Evolutionary conservation across 2,797 vertebrate species (phyloP).

Genomic region (Anomalospiza imberbis): DNA sequence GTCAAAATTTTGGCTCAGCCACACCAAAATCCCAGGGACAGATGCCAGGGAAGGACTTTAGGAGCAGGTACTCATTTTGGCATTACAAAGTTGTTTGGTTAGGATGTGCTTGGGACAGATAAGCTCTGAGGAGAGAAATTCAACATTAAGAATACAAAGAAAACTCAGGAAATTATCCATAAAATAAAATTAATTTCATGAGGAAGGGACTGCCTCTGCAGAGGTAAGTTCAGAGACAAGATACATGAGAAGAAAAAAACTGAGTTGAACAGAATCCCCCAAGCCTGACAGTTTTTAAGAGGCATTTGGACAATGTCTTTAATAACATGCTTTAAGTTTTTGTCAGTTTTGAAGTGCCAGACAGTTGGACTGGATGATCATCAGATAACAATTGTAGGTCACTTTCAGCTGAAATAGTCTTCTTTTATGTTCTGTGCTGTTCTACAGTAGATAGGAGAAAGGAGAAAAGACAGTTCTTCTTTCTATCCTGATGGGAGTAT

Average conservation of each 20-base stretch:
- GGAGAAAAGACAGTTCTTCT: neutral
- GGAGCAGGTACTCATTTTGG: neutral
- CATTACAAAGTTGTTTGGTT: neutral
- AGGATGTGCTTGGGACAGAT: fast-evolving
- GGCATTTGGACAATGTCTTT: neutral
- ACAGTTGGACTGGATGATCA: neutral
- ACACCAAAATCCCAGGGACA: neutral
- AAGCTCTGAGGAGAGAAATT: neutral
- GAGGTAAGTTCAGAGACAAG: neutral
- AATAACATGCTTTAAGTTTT: neutral
- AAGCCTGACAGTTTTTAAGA: neutral
- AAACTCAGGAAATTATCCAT: neutral
- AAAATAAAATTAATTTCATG: neutral
- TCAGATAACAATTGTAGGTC: neutral
- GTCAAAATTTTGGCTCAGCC: neutral
- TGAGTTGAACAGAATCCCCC: neutral
- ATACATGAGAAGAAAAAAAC: neutral
- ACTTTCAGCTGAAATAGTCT: neutral
- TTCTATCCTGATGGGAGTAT: neutral
- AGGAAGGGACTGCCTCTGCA: neutral
- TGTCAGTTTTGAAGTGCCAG: neutral
- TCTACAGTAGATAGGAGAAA: neutral
- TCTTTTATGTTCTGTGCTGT: neutral
- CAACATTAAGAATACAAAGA: neutral
- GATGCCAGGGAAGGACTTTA: neutral